Conservation (phyloP, 53 echinoderm and acorn worm species). For the Astropecten irregularis region DNA sequence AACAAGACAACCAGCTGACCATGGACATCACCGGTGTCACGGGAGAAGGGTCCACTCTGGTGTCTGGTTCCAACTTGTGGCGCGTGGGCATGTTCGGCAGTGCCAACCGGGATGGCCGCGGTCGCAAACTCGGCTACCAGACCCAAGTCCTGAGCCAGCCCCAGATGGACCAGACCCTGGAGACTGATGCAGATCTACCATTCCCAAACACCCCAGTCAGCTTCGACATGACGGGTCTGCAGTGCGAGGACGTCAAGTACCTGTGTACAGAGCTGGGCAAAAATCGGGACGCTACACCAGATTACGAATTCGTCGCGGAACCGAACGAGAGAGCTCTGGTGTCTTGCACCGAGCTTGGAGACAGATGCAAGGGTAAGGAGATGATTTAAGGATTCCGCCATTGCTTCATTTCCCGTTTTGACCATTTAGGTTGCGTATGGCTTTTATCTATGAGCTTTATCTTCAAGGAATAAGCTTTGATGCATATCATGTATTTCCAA, state of each 20-base stretch:
- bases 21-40: slow-evolving; percentile 77
- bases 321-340: slow-evolving; percentile 75
- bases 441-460: no score
- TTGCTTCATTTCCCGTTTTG: no score
- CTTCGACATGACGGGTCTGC: slow-evolving; percentile 77
- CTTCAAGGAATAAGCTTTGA: no score
- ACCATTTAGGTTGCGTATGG: no score
- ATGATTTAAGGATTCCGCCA: no score
- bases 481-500: no score
- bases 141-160: slow-evolving; percentile 69
- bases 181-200: slow-evolving; percentile 61
- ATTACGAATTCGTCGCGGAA: slow-evolving; percentile 79
- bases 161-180: slow-evolving; percentile 45
- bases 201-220: slow-evolving; percentile 54
- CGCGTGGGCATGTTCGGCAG: slow-evolving; percentile 69
- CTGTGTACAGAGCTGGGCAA: slow-evolving; percentile 79
- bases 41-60: slow-evolving; percentile 67
- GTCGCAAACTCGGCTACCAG: slow-evolving; percentile 66
- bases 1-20: slow-evolving; percentile 57
- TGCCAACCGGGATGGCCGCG: slow-evolving; percentile 64
- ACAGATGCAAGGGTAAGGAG: slow-evolving; percentile 82
- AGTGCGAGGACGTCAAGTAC: slow-evolving; percentile 76
- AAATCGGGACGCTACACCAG: slow-evolving; percentile 65
- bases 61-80: slow-evolving; percentile 76
- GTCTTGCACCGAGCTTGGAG: slow-evolving; percentile 78